Percentiles rank a stretch among this genome's conserved stretches.
Conservation (phyloP, 2,797 vertebrate species). For the Rousettus madagascariensis region DNA sequence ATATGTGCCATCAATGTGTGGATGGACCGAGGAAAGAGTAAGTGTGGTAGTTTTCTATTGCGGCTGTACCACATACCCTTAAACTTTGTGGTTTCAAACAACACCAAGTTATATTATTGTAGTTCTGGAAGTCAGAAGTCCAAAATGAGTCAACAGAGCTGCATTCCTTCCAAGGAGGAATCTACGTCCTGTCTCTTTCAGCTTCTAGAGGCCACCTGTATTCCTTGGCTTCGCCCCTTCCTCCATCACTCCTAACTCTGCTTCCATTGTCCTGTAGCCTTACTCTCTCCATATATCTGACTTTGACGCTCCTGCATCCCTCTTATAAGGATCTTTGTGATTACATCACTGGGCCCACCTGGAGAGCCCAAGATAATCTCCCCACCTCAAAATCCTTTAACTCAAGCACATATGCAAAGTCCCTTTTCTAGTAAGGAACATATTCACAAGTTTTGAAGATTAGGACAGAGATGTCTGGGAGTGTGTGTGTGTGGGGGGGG, state of each 20-base stretch:
- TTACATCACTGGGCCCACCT: background rate
- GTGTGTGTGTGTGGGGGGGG: too few species aligned
- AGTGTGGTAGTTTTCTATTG: background rate
- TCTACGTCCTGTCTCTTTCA: background rate
- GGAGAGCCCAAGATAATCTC: background rate
- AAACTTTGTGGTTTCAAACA: background rate
- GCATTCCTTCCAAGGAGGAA: background rate
- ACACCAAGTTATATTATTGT: too few species aligned
- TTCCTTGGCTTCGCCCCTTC: background rate
- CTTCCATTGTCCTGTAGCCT: background rate
- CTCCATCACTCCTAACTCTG: background rate
- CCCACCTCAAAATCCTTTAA: background rate
- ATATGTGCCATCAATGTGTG: background rate
- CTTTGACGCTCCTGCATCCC: background rate
- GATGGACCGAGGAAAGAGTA: background rate
- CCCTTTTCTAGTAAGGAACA: background rate
- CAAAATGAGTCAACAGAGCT: background rate
- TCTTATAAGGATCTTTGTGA: background rate
- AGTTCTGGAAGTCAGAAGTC: background rate
- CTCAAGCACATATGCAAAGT: background rate
- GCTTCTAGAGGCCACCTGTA: background rate
- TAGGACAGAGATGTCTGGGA: background rate
- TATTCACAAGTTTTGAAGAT: background rate
- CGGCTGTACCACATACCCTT: background rate
- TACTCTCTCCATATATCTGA: background rate